Conservation (phyloP, 2,113 vertebrate genomes). For the Syngnathus scovelli region DNA sequence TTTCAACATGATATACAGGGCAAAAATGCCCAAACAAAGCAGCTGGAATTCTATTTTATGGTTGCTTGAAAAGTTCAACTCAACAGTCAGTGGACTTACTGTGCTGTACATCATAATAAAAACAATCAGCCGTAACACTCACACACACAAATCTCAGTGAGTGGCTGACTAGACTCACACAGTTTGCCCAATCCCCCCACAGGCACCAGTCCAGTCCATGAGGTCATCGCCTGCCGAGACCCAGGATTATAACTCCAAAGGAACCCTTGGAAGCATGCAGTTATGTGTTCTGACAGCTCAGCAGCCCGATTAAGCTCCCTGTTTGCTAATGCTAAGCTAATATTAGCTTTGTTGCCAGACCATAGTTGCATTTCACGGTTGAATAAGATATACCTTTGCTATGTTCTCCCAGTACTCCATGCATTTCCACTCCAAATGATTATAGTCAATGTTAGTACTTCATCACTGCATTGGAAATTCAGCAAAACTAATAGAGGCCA, state of each 20-base stretch:
- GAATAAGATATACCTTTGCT: conserved; percentile 36
- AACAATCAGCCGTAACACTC: conserved; percentile 40
- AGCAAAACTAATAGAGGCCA: conserved; percentile 76
- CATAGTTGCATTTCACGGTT: conserved; percentile 39
- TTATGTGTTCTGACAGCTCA: conserved; percentile 85
- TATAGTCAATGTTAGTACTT: conserved; percentile 73
- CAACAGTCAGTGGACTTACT: conserved; percentile 22
- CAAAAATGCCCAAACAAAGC: conserved; percentile 48
- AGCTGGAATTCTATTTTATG: conserved; percentile 34
- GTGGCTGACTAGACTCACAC: conserved; percentile 67
- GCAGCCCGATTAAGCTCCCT: conserved; percentile 80
- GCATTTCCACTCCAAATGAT: conserved; percentile 62
- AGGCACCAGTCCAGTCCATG: conserved; percentile 80
- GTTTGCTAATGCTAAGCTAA: conserved; percentile 81
- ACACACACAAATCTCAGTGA: conserved; percentile 61
- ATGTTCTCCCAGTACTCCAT: conserved; percentile 33
- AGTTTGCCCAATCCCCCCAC: conserved; percentile 60
- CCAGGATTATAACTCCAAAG: conserved; percentile 84
- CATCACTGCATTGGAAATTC: conserved; percentile 74
- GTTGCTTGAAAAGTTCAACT: conserved; percentile 45
- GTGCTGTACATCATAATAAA: conserved; percentile 37
- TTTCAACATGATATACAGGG: conserved; percentile 28
- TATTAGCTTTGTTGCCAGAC: conserved; percentile 58
- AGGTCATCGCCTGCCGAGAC: conserved; percentile 82
- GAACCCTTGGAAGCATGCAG: conserved; percentile 81